Evolutionary conservation across 2,888 invertebrate species (phyloP).

Genomic region (Pyrocoelia pectoralis): DNA sequence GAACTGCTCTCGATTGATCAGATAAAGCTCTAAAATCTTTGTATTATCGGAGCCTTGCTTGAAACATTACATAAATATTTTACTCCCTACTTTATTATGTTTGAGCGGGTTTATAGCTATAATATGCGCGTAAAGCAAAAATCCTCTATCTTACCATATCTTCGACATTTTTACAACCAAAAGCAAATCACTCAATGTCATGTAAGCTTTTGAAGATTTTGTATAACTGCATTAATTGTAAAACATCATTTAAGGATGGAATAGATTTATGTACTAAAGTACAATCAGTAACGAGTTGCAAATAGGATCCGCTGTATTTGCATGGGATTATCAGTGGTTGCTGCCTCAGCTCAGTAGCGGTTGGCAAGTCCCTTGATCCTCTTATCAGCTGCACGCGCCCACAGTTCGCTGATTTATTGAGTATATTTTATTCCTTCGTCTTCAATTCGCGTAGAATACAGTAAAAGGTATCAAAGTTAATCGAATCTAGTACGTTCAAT

Average conservation of each 20-base stretch:
- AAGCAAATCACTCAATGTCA: no score
- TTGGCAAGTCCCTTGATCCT: constrained; percentile 31
- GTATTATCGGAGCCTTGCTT: no score
- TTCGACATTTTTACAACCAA: no score
- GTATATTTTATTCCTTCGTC: constrained; percentile 32
- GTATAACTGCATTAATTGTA: neutral
- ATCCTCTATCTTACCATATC: no score
- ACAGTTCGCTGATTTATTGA: constrained; percentile 35
- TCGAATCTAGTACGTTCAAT: neutral
- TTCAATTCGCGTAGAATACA: constrained; percentile 24
- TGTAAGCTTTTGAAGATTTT: no score
- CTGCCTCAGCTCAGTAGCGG: constrained; percentile 32
- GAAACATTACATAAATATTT: no score
- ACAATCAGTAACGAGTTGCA: constrained; percentile 30
- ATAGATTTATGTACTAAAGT: constrained; percentile 12
- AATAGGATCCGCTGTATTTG: constrained; percentile 35
- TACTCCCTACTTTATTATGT: no score
- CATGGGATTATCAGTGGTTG: constrained; percentile 35
- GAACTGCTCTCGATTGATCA: no score
- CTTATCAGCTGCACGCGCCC: constrained; percentile 37
- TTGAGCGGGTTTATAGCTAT: no score
- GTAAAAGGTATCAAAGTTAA: constrained; percentile 6
- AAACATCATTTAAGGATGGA: neutral
- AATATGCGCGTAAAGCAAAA: no score
- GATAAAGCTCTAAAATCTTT: no score